Conservation (phyloP, 2,113 vertebrate species). For the Pycnonotus jocosus region DNA sequence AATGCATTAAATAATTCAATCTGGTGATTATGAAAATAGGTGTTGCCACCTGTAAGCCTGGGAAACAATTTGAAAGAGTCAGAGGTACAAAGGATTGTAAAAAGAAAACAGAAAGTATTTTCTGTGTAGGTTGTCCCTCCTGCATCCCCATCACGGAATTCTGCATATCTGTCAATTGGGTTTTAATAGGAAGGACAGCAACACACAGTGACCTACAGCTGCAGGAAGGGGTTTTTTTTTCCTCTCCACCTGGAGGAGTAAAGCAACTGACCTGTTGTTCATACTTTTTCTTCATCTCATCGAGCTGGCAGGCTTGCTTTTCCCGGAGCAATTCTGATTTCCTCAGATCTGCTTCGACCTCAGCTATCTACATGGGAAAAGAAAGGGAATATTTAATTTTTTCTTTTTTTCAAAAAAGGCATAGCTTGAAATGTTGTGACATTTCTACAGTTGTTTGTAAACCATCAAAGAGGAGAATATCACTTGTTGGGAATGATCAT, state of each 20-base stretch:
- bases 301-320: slow-evolving; percentile 84
- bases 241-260: background rate
- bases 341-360: slow-evolving; percentile 86
- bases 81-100: background rate
- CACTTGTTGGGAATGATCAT: background rate
- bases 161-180: background rate
- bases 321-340: slow-evolving; percentile 86
- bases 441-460: slow-evolving; percentile 5
- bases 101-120: background rate
- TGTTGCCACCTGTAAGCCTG: slow-evolving; percentile 32
- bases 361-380: slow-evolving; percentile 83
- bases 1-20: background rate
- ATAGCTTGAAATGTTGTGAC: background rate
- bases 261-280: slow-evolving; percentile 89
- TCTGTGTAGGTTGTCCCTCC: background rate
- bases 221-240: background rate
- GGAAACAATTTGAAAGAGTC: background rate
- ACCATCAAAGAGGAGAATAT: background rate
- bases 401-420: background rate
- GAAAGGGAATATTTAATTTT: slow-evolving; percentile 74
- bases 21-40: slow-evolving; percentile 5
- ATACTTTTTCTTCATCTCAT: slow-evolving; percentile 78
- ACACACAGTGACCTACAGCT: background rate
- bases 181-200: background rate
- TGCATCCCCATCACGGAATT: background rate